A percentile compares a stretch with the other conserved stretches of the same genome.
phyloP scores from a whole-genome alignment of 2,113 vertebrate genomes.

The Nannobrachium achirus region DNA sequence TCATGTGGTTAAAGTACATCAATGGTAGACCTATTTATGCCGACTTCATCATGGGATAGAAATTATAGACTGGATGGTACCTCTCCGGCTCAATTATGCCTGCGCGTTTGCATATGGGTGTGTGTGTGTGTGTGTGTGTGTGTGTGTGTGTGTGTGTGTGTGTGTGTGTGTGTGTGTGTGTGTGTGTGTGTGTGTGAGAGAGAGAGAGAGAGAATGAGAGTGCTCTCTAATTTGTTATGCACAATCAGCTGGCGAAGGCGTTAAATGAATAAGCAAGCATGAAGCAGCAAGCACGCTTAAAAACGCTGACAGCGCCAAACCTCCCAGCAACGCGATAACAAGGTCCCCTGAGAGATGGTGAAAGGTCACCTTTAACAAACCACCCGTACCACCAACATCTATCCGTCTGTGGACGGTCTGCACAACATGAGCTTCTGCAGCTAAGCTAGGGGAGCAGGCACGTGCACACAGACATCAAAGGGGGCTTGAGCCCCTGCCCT shows the following conservation, averaged over 20 bases:
- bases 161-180: too few relatives aligned
- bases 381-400: not conserved
- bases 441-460: too few relatives aligned
- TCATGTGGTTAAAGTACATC: not conserved
- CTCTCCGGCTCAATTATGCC: slow-evolving; percentile 20
- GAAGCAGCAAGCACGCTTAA: not conserved
- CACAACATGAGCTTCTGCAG: not conserved
- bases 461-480: too few relatives aligned
- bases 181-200: not conserved
- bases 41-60: not conserved
- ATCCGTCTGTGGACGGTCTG: not conserved
- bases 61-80: slow-evolving; percentile 10
- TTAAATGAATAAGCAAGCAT: too few relatives aligned
- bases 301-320: not conserved
- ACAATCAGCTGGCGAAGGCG: not conserved
- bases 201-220: too few relatives aligned
- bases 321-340: slow-evolving; percentile 10
- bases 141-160: too few relatives aligned
- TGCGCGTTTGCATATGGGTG: not conserved
- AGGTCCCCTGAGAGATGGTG: slow-evolving; percentile 21
- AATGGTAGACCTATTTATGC: not conserved
- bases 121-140: too few relatives aligned
- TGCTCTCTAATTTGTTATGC: too few relatives aligned
- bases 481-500: too few relatives aligned
- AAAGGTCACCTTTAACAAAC: slow-evolving; percentile 12